Evolutionary conservation across 2,113 vertebrate genomes (phyloP).

Genomic region (Tichodroma muraria): DNA sequence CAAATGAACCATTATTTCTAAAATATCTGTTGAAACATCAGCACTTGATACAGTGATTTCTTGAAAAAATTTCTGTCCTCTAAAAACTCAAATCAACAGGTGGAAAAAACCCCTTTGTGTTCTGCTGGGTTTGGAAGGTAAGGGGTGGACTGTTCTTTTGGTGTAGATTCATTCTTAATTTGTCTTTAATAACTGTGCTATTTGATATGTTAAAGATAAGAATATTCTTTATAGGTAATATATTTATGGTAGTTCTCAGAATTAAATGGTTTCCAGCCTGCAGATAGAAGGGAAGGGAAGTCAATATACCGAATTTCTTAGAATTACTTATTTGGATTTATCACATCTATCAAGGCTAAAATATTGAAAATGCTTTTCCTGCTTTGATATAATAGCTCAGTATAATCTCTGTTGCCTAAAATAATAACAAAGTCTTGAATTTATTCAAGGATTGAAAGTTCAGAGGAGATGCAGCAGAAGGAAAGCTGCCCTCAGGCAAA

Average conservation of each 20-base stretch:
- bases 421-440: conserved; percentile 40
- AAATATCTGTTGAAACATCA: neutral
- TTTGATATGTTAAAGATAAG: neutral
- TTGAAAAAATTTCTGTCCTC: neutral
- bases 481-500: conserved; percentile 22
- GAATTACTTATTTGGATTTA: neutral
- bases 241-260: neutral
- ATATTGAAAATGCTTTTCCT: neutral
- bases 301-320: neutral
- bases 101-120: neutral
- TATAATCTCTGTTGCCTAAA: neutral
- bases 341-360: neutral
- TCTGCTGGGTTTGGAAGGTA: neutral
- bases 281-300: neutral
- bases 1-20: neutral
- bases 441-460: conserved; percentile 63
- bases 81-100: neutral
- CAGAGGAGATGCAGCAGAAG: conserved; percentile 20
- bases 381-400: neutral
- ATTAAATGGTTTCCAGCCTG: neutral
- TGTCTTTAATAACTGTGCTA: neutral
- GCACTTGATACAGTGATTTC: neutral
- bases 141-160: neutral
- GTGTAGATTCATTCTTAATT: neutral
- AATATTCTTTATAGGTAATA: neutral